Conservation (phyloP, 2,113 vertebrate species). For the Henicopernis longicauda region DNA sequence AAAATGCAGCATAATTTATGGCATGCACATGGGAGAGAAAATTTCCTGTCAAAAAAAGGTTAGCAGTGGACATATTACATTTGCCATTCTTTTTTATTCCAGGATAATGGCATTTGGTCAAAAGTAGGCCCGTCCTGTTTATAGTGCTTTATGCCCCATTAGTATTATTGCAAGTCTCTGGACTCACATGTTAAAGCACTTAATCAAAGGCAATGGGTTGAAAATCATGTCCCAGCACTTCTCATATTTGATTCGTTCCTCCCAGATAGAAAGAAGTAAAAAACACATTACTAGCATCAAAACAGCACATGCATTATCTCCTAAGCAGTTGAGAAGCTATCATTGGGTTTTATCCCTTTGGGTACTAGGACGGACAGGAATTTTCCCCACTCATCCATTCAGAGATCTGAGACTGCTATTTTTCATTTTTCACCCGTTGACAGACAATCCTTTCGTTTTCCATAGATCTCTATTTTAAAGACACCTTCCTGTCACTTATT, state of each 20-base stretch:
- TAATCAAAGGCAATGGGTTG: constrained; percentile 99
- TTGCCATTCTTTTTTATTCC: constrained; percentile 83
- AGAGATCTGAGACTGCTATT: constrained; percentile 67
- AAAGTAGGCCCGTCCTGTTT: constrained; percentile 76
- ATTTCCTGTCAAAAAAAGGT: constrained; percentile 78
- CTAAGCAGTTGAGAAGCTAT: constrained; percentile 89
- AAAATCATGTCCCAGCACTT: constrained; percentile 95
- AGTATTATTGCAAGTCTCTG: constrained; percentile 94
- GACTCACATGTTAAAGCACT: constrained; percentile 96
- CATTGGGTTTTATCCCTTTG: constrained; percentile 86
- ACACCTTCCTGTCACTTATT: constrained; percentile 73
- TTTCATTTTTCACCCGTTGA: constrained; percentile 72
- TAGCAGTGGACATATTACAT: constrained; percentile 83
- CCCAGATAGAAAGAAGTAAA: constrained; percentile 88
- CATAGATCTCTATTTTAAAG: constrained; percentile 79
- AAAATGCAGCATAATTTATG: constrained; percentile 71
- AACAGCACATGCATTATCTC: constrained; percentile 89
- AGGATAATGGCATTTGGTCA: constrained; percentile 87
- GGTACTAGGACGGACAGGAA: constrained; percentile 74
- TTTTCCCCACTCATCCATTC: constrained; percentile 82
- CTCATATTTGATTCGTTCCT: constrained; percentile 98
- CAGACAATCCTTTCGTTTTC: constrained; percentile 75
- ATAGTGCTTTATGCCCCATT: constrained; percentile 92
- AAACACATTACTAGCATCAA: constrained; percentile 82
- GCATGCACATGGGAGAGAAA: constrained; percentile 44